Evolutionary conservation across 2,113 vertebrate species (phyloP).

Genomic region (Ahaetulla prasina): DNA sequence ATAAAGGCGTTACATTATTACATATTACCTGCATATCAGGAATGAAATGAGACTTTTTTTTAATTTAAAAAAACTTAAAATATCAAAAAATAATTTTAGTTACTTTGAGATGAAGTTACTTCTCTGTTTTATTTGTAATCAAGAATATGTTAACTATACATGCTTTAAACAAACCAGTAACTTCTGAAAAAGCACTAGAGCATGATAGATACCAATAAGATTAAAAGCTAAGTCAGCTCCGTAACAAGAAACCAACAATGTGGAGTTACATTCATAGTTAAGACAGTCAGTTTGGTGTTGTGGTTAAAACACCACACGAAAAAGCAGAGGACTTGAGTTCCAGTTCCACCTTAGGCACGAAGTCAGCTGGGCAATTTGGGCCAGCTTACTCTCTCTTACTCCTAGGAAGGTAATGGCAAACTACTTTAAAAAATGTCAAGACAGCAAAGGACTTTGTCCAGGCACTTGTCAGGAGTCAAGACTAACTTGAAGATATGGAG

Average conservation of each 20-base stretch:
- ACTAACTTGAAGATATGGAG: background rate
- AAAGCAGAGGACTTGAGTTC: background rate
- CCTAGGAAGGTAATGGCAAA: background rate
- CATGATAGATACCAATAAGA: constrained; percentile 13
- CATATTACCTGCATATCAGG: constrained; percentile 30
- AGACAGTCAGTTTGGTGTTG: background rate
- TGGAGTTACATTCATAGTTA: background rate
- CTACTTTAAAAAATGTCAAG: background rate
- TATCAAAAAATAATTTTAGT: background rate
- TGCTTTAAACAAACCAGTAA: constrained; percentile 14
- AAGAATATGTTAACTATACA: constrained; percentile 21
- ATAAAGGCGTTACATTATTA: constrained; percentile 35
- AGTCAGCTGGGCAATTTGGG: background rate
- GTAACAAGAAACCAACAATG: constrained; percentile 18
- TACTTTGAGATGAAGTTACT: constrained; percentile 5
- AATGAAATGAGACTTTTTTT: constrained; percentile 35
- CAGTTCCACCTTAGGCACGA: background rate
- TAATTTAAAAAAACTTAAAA: background rate
- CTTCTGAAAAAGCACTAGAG: constrained; percentile 28
- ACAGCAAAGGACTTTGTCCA: background rate
- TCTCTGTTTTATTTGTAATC: constrained; percentile 37
- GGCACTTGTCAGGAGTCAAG: background rate
- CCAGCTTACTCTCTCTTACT: background rate
- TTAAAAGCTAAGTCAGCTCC: constrained; percentile 29
- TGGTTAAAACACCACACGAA: background rate